A percentile compares a stretch with the other conserved stretches of the same genome.
Conservation (phyloP, 1,140 invertebrate genomes). For the Helicorthomorpha holstii region DNA sequence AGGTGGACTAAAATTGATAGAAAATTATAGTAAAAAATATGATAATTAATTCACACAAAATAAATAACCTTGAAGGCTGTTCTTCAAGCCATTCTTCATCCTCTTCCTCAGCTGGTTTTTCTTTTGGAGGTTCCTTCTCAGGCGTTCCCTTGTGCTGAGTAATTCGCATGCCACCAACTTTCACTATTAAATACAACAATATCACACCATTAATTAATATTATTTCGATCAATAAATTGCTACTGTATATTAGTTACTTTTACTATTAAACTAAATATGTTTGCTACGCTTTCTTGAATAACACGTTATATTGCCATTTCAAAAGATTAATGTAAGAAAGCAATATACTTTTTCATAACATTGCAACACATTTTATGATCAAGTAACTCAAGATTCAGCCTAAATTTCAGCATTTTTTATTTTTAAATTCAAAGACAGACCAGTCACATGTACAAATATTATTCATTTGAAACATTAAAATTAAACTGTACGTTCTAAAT, state of each 20-base stretch:
- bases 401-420: too few relatives aligned
- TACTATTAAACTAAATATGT: background rate
- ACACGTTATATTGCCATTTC: background rate
- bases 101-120: background rate
- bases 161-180: background rate
- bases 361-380: background rate
- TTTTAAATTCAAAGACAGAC: too few relatives aligned
- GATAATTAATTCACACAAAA: background rate
- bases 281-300: background rate
- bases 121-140: background rate
- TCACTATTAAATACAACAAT: background rate
- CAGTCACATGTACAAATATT: too few relatives aligned
- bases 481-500: too few relatives aligned
- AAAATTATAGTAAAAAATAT: background rate
- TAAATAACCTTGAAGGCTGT: background rate
- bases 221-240: too few relatives aligned
- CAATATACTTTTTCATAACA: background rate
- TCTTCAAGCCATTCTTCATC: background rate
- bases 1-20: slow-evolving; percentile 34
- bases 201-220: background rate
- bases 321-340: background rate
- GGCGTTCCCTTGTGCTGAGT: background rate
- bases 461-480: too few relatives aligned
- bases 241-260: too few relatives aligned
- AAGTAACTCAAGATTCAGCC: too few relatives aligned